phyloP scores from a whole-genome alignment of 1,140 invertebrate species.

The Brachionus rubens region DNA sequence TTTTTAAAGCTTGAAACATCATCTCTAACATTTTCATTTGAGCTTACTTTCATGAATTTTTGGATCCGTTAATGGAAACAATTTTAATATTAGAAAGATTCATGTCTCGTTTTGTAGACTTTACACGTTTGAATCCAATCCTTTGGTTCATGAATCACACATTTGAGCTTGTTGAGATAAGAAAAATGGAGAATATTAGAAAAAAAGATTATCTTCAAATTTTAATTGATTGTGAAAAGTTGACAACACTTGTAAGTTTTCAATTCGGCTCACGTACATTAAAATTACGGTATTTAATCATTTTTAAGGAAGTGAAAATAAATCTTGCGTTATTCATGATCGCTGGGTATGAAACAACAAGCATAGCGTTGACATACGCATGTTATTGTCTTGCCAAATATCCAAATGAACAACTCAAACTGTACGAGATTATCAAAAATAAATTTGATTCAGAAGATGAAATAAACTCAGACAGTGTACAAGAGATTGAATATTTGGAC shows the following conservation, averaged over 20 bases:
- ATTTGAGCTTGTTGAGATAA: constrained; percentile 34
- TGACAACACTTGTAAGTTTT: neutral
- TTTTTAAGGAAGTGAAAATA: constrained; percentile 52
- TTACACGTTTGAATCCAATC: neutral
- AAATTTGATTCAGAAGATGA: constrained; percentile 5
- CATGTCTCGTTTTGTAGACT: neutral
- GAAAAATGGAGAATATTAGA: neutral
- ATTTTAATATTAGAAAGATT: neutral
- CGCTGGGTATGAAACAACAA: constrained; percentile 61
- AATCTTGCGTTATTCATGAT: constrained; percentile 54
- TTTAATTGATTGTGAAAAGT: constrained; percentile 8
- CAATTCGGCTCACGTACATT: neutral
- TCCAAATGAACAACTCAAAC: constrained; percentile 59
- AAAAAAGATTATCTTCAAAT: constrained; percentile 39
- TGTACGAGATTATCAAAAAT: constrained; percentile 58
- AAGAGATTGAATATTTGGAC: constrained; percentile 31
- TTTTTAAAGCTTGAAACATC: neutral
- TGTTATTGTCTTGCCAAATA: constrained; percentile 61
- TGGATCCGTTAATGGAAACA: neutral
- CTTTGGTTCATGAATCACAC: constrained; percentile 15
- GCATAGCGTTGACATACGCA: constrained; percentile 60
- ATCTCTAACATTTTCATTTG: neutral
- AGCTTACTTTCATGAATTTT: constrained; percentile 25
- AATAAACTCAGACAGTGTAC: constrained; percentile 2
- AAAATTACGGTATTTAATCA: neutral